Base-by-base conservation (phyloP, 2,797 vertebrate species). In the Vireo griseus region DNA sequence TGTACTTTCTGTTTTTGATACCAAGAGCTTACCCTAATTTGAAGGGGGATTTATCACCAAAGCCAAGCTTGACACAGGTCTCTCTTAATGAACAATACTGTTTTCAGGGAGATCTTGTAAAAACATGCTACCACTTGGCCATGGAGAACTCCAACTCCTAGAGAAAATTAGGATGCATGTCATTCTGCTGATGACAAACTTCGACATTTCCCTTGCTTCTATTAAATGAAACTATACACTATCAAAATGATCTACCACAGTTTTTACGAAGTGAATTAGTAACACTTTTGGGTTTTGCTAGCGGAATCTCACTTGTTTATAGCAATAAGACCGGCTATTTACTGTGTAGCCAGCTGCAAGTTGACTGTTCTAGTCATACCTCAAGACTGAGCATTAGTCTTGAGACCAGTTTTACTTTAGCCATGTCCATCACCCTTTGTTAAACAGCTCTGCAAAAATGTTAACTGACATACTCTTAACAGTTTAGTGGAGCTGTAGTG, bases 91-190 rank as follows among this genome's bases (percentile, higher is more conserved):
- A 85, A 40, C 25, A 61, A 10, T 2, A 16, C 1, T 29, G 22
- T 52, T 42, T 67, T 40, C 20, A 54, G 51, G 8, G 7, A 93
- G 17, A 61, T 5, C 6, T n/a, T 25, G 7, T 5, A 47, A 52
- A 86, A 90, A 33, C 1, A 1, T 24, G 20, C 31, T 59, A 29
- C 15, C 25, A 35, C 7, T 33, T 28, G 66, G 51, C 12, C 39
- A 51, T 0, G 0, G 9, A 44, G 11, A 52, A 25, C 13, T 6
- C 8, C 14, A 24, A 65, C 13, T 59, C 35, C 25, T 52, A 26
- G 18, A 59, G 35, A 19, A 15, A 65, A 59, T 28, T 35, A 35
- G 35, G 35, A 35, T 26, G 5, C 8, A 15, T 7, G 7, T 18
- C 33, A 45, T 47, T 66, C 35, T 74, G 40, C 6, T 4, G 3